A percentile compares a stretch with the other conserved stretches of the same genome.
These are phyloP conservation scores for Leptarthrus brevirostris DNA, from an alignment of 2,888 invertebrate species.

Conservation along the genomic window DNA sequence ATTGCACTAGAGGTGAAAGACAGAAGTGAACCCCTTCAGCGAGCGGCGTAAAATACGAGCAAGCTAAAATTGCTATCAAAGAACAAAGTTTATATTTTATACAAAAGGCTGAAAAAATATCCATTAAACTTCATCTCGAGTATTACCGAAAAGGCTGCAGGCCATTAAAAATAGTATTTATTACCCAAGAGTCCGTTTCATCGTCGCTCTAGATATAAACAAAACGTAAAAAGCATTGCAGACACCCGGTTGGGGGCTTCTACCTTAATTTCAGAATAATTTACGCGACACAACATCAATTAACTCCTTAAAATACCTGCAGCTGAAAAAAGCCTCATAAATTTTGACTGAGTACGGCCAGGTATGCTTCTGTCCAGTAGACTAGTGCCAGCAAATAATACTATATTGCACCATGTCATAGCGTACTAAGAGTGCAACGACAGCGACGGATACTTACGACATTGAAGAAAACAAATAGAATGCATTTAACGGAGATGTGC, in stretches of 20 bases:
- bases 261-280: constrained; percentile 66
- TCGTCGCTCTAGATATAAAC: constrained; percentile 49
- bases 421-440: not conserved
- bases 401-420: constrained; percentile 38
- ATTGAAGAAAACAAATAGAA: constrained; percentile 13
- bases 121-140: constrained; percentile 52
- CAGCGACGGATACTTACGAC: constrained; percentile 30
- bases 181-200: constrained; percentile 55
- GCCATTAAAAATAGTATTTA: constrained; percentile 62
- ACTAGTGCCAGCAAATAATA: constrained; percentile 40
- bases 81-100: constrained; percentile 48
- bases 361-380: constrained; percentile 38
- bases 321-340: constrained; percentile 60
- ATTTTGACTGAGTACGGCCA: constrained; percentile 53
- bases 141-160: constrained; percentile 59
- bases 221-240: constrained; percentile 51
- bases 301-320: constrained; percentile 65
- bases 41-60: constrained; percentile 35
- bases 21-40: constrained; percentile 36
- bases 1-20: constrained; percentile 6
- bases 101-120: constrained; percentile 40
- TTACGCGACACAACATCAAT: constrained; percentile 67
- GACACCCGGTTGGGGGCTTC: constrained; percentile 54
- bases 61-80: constrained; percentile 39
- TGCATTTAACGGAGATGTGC: constrained; percentile 36